Evolutionary conservation across 2,888 invertebrate species (phyloP).

Genomic region (Cantharis flavilabris): DNA sequence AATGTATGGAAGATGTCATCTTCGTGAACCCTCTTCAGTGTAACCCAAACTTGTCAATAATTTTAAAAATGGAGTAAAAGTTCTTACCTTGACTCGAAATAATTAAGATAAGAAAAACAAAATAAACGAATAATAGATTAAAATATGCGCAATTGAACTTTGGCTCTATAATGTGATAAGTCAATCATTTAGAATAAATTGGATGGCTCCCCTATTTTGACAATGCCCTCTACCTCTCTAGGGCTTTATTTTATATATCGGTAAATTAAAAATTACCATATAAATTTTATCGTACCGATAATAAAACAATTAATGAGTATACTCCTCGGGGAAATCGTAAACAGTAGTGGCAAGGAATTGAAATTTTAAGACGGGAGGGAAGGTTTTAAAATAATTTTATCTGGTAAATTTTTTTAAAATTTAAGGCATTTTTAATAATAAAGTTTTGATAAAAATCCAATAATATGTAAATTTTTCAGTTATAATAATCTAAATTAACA

Average conservation of each 20-base stretch:
- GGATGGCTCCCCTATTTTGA: not conserved
- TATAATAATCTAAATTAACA: not conserved
- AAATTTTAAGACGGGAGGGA: not conserved
- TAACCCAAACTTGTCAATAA: not conserved
- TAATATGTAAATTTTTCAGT: not conserved
- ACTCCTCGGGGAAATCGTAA: not conserved
- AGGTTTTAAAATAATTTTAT: not conserved
- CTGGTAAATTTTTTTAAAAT: not conserved
- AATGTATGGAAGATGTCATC: not conserved
- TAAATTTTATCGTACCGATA: not conserved
- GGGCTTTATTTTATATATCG: not conserved
- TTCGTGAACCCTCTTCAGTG: not conserved
- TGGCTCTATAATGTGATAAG: not conserved
- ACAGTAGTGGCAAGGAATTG: not conserved
- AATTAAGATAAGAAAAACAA: not conserved
- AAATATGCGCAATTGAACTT: not conserved
- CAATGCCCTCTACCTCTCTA: not conserved
- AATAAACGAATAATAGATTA: not conserved
- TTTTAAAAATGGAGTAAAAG: not conserved
- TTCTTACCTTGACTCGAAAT: not conserved
- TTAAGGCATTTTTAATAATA: not conserved
- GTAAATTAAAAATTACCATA: not conserved
- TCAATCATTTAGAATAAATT: not conserved
- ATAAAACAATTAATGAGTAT: not conserved
- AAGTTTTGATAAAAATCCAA: not conserved